phyloP scores from a whole-genome alignment of 2,888 invertebrate species.

The Chloroclysta siterata region DNA sequence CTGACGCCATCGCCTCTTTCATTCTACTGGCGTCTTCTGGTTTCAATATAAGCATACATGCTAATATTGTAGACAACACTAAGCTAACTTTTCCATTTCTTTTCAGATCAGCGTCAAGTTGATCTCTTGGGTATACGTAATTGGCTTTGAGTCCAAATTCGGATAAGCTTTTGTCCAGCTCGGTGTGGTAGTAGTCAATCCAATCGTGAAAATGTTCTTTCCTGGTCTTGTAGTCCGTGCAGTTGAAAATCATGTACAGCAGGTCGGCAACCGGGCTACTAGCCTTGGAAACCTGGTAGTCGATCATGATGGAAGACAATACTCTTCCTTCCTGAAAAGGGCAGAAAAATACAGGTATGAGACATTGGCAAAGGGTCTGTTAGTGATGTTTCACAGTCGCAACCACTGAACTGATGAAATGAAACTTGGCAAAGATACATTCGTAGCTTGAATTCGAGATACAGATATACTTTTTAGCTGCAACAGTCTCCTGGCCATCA shows the following conservation, averaged over 20 bases:
- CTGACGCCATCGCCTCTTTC: not conserved
- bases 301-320: constrained; percentile 48
- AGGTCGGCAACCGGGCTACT: constrained; percentile 47
- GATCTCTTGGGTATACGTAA: constrained; percentile 46
- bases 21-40: not conserved
- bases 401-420: too few relatives aligned
- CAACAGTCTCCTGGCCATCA: too few relatives aligned
- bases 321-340: constrained; percentile 44
- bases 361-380: not conserved
- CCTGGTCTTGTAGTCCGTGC: constrained; percentile 50
- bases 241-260: constrained; percentile 49
- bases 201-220: constrained; percentile 45
- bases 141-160: constrained; percentile 46
- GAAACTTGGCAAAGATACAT: too few relatives aligned
- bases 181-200: constrained; percentile 49
- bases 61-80: constrained; percentile 30
- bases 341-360: not conserved
- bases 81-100: constrained; percentile 43
- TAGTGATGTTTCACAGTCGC: too few relatives aligned
- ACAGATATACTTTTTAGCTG: too few relatives aligned
- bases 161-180: constrained; percentile 44
- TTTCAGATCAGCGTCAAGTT: constrained; percentile 50
- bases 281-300: constrained; percentile 50
- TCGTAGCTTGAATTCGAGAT: too few relatives aligned
- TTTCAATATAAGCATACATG: constrained; percentile 10